Evolutionary conservation across 2,113 vertebrate species (phyloP).

Genomic region (Epinephelus cyanopodus): DNA sequence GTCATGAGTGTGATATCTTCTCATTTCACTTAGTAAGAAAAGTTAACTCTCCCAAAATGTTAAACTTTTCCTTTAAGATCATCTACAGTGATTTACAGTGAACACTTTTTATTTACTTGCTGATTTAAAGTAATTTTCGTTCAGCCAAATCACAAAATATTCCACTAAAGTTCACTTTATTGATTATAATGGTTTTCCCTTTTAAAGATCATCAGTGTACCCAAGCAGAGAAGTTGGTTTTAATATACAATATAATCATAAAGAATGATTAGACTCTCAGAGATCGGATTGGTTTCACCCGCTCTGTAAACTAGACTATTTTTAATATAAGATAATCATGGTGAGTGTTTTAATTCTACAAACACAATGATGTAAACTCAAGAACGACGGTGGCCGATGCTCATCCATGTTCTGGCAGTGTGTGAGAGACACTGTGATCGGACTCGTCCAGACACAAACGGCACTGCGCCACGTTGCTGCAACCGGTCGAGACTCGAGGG

Average conservation of each 20-base stretch:
- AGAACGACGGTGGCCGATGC: constrained; percentile 27
- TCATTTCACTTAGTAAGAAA: neutral
- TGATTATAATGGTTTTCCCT: constrained; percentile 24
- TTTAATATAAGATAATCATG: constrained; percentile 60
- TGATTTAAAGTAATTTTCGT: constrained; percentile 13
- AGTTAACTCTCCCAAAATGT: constrained; percentile 6
- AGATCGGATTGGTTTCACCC: constrained; percentile 18
- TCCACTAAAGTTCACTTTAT: constrained; percentile 42
- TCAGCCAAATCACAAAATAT: constrained; percentile 61
- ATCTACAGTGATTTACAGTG: constrained; percentile 15
- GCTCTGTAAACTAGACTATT: constrained; percentile 57
- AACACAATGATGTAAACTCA: constrained; percentile 77
- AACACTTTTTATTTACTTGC: constrained; percentile 41
- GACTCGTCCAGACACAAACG: constrained; percentile 58
- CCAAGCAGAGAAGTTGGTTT: constrained; percentile 26
- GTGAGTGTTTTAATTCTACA: constrained; percentile 63
- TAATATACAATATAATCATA: constrained; percentile 42
- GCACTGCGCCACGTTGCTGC: constrained; percentile 26
- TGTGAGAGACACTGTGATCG: constrained; percentile 41
- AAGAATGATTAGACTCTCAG: constrained; percentile 45
- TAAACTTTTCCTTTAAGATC: constrained; percentile 12
- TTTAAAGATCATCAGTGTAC: constrained; percentile 9
- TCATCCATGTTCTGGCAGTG: constrained; percentile 64
- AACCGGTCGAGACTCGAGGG: constrained; percentile 11
- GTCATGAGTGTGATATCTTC: neutral